Conservation (phyloP, 1,140 invertebrate species). For the Babylonia areolata region DNA sequence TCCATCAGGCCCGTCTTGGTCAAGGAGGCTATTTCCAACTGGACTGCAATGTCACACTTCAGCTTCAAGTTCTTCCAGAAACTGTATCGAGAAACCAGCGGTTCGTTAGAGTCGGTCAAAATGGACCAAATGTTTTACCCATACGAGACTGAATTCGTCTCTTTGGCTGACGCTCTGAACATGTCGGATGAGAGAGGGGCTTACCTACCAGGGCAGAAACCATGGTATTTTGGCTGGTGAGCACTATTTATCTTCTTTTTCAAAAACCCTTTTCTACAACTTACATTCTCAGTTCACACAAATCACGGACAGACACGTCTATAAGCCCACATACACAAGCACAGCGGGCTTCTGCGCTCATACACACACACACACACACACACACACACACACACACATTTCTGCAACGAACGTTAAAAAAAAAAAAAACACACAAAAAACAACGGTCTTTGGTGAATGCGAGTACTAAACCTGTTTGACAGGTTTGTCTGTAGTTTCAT, state of each 20-base stretch:
- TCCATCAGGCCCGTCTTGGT: slow-evolving; percentile 87
- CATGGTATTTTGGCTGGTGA: slow-evolving; percentile 96
- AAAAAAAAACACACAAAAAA: too few relatives aligned
- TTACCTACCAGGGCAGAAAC: slow-evolving; percentile 80
- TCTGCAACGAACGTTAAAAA: too few relatives aligned
- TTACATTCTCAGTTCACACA: too few relatives aligned
- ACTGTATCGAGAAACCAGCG: slow-evolving; percentile 80
- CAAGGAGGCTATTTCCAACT: slow-evolving; percentile 85
- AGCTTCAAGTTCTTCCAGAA: slow-evolving; percentile 88
- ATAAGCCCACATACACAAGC: too few relatives aligned
- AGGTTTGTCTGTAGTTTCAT: too few relatives aligned
- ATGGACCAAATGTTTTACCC: slow-evolving; percentile 91
- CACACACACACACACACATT: too few relatives aligned
- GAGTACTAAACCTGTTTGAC: too few relatives aligned
- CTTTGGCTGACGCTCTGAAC: slow-evolving; percentile 86
- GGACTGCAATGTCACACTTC: slow-evolving; percentile 86
- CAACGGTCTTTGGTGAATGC: too few relatives aligned
- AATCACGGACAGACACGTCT: too few relatives aligned
- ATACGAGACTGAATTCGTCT: slow-evolving; percentile 90
- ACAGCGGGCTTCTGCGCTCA: too few relatives aligned
- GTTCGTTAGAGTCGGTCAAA: slow-evolving; percentile 56
- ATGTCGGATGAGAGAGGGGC: slow-evolving; percentile 81
- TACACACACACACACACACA: too few relatives aligned
- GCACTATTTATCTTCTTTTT: slow-evolving; percentile 53
- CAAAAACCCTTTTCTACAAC: too few relatives aligned